These are phyloP conservation scores for Chascanopsetta lugubris DNA, from an alignment of 2,113 vertebrate species.

Conservation along the genomic window DNA sequence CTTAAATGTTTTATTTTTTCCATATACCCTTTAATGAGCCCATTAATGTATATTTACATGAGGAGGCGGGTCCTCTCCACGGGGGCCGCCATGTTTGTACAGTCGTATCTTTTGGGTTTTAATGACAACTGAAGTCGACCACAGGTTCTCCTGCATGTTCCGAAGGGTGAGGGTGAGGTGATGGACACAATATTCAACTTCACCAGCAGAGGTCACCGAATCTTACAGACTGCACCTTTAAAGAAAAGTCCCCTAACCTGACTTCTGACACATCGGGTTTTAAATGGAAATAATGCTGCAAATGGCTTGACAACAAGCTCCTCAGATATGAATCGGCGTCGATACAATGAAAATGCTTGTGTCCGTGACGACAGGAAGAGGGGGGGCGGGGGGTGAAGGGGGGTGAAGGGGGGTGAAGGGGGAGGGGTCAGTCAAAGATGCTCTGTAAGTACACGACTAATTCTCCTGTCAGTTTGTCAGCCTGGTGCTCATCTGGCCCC, in stretches of 20 bases:
- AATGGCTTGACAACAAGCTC: conserved; percentile 8
- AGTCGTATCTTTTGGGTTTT: too few species aligned
- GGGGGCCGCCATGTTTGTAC: too few species aligned
- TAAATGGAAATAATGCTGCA: conserved; percentile 5
- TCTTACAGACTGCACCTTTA: neutral
- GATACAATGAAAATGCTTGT: conserved; percentile 24
- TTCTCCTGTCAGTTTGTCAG: conserved; percentile 79
- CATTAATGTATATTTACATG: too few species aligned
- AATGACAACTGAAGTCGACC: too few species aligned
- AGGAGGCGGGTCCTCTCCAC: too few species aligned
- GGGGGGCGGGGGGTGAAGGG: conserved; percentile 37
- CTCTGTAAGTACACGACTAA: conserved; percentile 71
- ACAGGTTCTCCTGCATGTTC: too few species aligned
- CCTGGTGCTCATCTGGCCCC: conserved; percentile 75
- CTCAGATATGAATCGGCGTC: conserved; percentile 41
- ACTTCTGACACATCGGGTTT: too few species aligned
- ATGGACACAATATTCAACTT: too few species aligned
- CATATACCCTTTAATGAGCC: too few species aligned
- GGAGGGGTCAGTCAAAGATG: conserved; percentile 62
- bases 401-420: conserved; percentile 47
- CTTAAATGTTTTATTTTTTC: too few species aligned
- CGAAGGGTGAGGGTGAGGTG: too few species aligned
- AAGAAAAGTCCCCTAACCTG: neutral
- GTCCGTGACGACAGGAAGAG: conserved; percentile 58
- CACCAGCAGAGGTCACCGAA: neutral